Base-by-base conservation (phyloP, 37 sponge, comb jelly and placozoan genomes). In the Chondrosia reniformis region DNA sequence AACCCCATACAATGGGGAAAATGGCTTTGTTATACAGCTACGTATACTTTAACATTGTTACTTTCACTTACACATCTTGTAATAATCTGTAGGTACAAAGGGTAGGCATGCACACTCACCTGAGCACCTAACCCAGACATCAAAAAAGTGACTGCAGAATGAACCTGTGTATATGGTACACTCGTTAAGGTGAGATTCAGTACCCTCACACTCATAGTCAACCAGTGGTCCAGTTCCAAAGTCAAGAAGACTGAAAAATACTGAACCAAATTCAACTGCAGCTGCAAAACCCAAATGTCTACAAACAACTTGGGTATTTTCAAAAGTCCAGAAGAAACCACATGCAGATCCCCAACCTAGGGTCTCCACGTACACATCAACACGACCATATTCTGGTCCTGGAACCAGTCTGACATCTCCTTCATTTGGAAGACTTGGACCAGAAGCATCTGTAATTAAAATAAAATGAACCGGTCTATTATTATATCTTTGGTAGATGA, bases 281-380 rank as follows among this genome's bases (percentile, higher is more conserved):
- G 44, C 8, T 22, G 17, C 43, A 40, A 41, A 69, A 13, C 72
- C 72, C 17, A 69, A 44, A 21, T 34, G 41, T n/a, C 13, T 69
- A 44, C 72, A 69, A 44, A 40, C 43, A 5, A 69, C 72, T 40
- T 69, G 9, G 22, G 72, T 24, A 10, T 69, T 34, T 0, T 69
- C 36, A 37, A 69, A 21, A 2, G 37, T 34, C 43, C 41, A 69
- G 36, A 69, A 40, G 41, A n/a, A 69, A 39, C 36, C 72, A 40
- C 72, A 69, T 3, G 42, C 43, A n/a, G 72, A 43, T 24, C 72
- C 72, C 72, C 72, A 69, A 34, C 72, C 72, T 4, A 69, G 22
- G 41, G 39, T 25, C 17, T 39, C 42, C 22, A 34, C 39, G 72
- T n/a, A 69, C 3, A 69, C 41, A 40, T 69, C 72, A 21, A 69